Base-by-base conservation (phyloP, 2,888 invertebrate genomes). In the Eupeodes luniger region DNA sequence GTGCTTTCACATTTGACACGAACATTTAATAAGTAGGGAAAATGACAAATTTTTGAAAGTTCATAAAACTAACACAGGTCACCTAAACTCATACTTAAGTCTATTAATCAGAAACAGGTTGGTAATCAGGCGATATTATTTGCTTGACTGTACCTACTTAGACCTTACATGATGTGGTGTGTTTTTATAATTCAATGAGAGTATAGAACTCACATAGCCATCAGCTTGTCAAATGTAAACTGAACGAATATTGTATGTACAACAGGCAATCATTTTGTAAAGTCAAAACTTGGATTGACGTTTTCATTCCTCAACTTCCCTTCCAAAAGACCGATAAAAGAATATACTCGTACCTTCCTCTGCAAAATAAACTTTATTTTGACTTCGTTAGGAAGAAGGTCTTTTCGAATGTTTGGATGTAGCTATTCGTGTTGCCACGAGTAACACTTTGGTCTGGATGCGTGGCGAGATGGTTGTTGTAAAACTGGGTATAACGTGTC, bases 1-100 rank as follows among this genome's bases (percentile, higher is more conserved):
- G 57, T 72, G 44, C 57, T 47, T 55, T 44, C 7, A n/a, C 57
- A 44, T 72, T 72, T 57, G 19, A 72, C 69, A 69, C 49, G 16
- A 62, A 5, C 16, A 62, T 67, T 51, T 49, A 40, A 34, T 49
- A 40, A 34, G 34, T 70, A 12, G 59, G 12, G 5, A 78, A 66
- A 77, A 81, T 59, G 75, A 70, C 40, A 77, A 64, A 51, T 64
- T 75, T 75, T 80, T 27, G 16, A 76, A 59, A 70, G 70, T 76
- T 76, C 57, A 85, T 75, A 69, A 80, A 81, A 85, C 64, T 76
- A 75, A 75, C 66, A 47, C 80, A 64, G 44, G 12, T 47, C 47
- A 62, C 67, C 55, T 40, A 9, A 5, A 40, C 40, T 9, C 40
- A 40, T 74, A 85, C n/a, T 78, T 77, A 82, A 67, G 72, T 78